These are phyloP conservation scores for Holothuria leucospilota DNA, from an alignment of 53 echinoderm and acorn worm species.

Conservation along the genomic window DNA sequence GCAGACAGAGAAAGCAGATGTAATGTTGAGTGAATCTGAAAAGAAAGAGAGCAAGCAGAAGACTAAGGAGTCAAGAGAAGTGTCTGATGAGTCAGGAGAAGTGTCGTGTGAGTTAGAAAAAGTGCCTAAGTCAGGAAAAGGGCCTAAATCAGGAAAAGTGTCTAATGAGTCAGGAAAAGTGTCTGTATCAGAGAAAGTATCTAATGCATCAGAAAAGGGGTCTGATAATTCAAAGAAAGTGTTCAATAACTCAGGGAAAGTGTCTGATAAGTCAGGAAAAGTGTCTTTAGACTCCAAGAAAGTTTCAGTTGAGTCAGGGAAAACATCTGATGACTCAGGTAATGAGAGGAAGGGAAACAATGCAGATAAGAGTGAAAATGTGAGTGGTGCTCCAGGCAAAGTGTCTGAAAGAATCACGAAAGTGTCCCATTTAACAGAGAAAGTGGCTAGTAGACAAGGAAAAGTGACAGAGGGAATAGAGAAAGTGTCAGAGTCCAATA, in stretches of 20 bases:
- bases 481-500: background rate
- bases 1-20: too few species aligned
- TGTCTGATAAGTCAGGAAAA: background rate
- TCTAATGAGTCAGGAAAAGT: too few species aligned
- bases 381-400: background rate
- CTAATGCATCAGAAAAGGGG: background rate
- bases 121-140: background rate
- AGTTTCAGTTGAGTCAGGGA: constrained; percentile 30
- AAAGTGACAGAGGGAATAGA: background rate
- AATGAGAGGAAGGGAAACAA: background rate
- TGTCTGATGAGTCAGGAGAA: too few species aligned
- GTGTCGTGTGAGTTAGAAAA: background rate
- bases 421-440: too few species aligned
- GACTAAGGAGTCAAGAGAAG: too few species aligned
- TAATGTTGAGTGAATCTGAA: too few species aligned
- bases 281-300: background rate
- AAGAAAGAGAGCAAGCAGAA: too few species aligned
- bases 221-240: background rate
- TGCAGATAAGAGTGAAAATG: background rate
- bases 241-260: constrained; percentile 15
- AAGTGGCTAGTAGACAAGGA: background rate
- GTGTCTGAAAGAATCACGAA: background rate
- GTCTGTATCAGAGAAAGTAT: too few species aligned
- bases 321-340: background rate
- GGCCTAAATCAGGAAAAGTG: too few species aligned